Evolutionary conservation across 1,140 invertebrate genomes (phyloP), one percentile per base, ranked within the genome.

Genomic region (Orussus abietinus): DNA sequence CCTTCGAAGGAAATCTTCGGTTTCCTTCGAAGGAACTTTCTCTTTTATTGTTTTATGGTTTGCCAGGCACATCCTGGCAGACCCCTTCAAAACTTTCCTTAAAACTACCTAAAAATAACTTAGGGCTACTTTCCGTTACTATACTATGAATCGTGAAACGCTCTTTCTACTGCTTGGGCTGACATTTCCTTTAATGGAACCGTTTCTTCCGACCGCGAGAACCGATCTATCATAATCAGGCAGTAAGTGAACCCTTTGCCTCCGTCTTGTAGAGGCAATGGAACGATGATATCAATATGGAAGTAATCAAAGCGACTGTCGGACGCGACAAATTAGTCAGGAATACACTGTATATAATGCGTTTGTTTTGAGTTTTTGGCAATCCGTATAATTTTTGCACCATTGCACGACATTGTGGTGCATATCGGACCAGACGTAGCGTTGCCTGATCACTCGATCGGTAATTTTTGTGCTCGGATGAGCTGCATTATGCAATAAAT

Each of bases 271-370:
- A n/a, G n/a, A 17, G 69, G 62, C 3, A 78, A 38, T 0, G 69
- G 74, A 0, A 73, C 66, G 12, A 79, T 53, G 1, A 78, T 54
- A 49, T 78, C 75, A 0, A 77, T 47, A 44, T 78, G 68, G 2
- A 77, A 46, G 38, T 72, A 59, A 3, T 50, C 25, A 37, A 75
- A 73, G 3, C n/a, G n/a, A n/a, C 66, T 26, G 4, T n/a, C 26
- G 1, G 20, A 11, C 7, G 38, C 28, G 3, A 6, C 11, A 11
- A 15, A 31, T 10, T 46, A 26, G 6, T 28, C 6, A 19, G 3
- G 9, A 39, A 39, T 21, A 4, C 1, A 7, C 17, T 21, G 9
- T 0, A 20, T 28, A 25, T 61, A 50, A 4, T 47, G 21, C 0
- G 37, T 35, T 6, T 57, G 22, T 28, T 63, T 62, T 1, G 13